These are phyloP conservation scores for Diploptera punctata DNA, from an alignment of 2,888 invertebrate species.

Conservation along the genomic window DNA sequence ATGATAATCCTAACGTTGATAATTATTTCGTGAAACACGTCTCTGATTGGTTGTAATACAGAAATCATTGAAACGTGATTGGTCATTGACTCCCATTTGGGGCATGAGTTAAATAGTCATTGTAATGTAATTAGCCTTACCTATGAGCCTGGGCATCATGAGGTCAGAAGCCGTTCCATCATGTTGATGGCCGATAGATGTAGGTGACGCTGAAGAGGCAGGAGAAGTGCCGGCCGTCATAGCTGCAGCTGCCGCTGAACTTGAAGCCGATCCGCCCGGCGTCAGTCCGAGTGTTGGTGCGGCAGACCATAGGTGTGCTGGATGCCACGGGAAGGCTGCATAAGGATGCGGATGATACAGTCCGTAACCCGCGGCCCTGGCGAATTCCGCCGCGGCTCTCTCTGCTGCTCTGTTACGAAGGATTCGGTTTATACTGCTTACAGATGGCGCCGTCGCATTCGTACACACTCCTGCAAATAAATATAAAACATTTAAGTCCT, in stretches of 20 bases:
- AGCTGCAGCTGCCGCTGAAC: constrained; percentile 42
- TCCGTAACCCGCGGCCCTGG: constrained; percentile 89
- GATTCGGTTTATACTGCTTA: constrained; percentile 96
- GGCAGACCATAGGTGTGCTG: constrained; percentile 47
- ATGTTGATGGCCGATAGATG: constrained; percentile 45
- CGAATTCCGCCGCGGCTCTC: constrained; percentile 94
- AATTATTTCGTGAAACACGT: too few species aligned
- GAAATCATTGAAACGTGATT: too few species aligned
- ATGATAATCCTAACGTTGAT: too few species aligned
- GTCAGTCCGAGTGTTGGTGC: constrained; percentile 46
- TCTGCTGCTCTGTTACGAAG: constrained; percentile 95
- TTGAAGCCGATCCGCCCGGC: constrained; percentile 41
- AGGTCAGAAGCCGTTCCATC: constrained; percentile 33
- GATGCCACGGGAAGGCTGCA: constrained; percentile 62
- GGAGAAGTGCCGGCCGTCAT: constrained; percentile 26
- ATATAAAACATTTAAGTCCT: too few species aligned
- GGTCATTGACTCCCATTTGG: too few species aligned
- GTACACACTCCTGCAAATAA: constrained; percentile 91
- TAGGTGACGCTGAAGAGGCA: constrained; percentile 42
- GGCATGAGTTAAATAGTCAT: too few species aligned
- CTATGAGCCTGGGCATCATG: constrained; percentile 47
- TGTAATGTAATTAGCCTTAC: too few species aligned
- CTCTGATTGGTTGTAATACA: too few species aligned
- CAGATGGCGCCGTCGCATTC: constrained; percentile 94
- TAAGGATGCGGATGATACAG: constrained; percentile 81